Base-by-base conservation (phyloP, 2,113 vertebrate species). In the Vidua macroura region DNA sequence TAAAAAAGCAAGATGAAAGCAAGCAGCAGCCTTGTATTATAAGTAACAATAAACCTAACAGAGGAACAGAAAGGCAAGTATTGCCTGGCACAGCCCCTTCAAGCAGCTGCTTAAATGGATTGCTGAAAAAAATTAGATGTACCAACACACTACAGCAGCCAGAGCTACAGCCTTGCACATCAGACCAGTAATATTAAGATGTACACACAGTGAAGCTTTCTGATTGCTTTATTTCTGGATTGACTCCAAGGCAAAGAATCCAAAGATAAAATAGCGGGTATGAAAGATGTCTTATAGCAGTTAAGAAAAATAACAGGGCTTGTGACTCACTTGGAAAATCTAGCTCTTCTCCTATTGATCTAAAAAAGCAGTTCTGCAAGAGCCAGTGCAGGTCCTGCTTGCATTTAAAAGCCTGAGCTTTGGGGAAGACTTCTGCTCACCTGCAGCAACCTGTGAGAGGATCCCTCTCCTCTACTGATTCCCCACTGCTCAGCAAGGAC, bases 1-100 rank as follows among this genome's bases (percentile, higher is more conserved):
- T 69, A 88, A 91, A 95, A 92, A 90, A 55, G 60, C 63, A 69
- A 69, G 92, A 94, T 62, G 70, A 95, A 92, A 91, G 78, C 68
- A 91, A 87, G 41, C 44, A 76, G 82, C 78, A 85, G 78, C 58
- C 53, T 76, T 37, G 15, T 18, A 14, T 70, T 69, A 2, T 3
- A 25, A 39, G 58, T 16, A 91, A 58, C 28, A 37, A 73, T n/a
- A 64, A 92, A 83, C n/a, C 53, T 17, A 55, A 24, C 3, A 76
- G 67, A 85, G 23, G 83, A 85, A 59, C 19, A 59, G 33, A 35
- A 77, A 37, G 30, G 35, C 11, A 22, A 83, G 30, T 13, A 11
- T 51, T 21, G n/a, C 37, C 55, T 76, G 74, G 46, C 55, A 89
- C n/a, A 72, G 39, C 56, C 46, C 33, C 59, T 91, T 44, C 44